Evolutionary conservation across 1,140 invertebrate genomes (phyloP).

Genomic region (Lysiphlebus fabarum): DNA sequence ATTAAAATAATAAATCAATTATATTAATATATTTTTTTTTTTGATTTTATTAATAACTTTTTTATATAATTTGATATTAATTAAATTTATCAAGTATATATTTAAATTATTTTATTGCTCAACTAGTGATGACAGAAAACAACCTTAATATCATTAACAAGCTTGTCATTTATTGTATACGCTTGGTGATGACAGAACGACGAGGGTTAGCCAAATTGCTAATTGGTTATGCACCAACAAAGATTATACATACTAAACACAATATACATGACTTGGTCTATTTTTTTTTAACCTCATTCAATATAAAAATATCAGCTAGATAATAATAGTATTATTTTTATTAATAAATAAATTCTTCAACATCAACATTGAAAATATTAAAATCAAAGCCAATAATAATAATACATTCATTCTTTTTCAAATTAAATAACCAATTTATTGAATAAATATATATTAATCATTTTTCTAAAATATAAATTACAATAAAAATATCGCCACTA

Average conservation of each 20-base stretch:
- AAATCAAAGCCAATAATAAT: no score
- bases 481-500: constrained; percentile 15
- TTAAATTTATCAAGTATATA: neutral
- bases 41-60: no score
- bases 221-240: constrained; percentile 36
- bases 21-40: no score
- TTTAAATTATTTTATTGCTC: constrained; percentile 8
- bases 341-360: no score
- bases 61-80: neutral
- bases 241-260: constrained; percentile 17
- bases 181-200: constrained; percentile 24
- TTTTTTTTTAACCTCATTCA: no score
- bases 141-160: constrained; percentile 30
- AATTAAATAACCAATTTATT: neutral
- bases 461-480: constrained; percentile 14
- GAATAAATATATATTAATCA: neutral
- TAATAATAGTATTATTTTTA: no score
- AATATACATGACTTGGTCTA: no score
- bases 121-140: constrained; percentile 8
- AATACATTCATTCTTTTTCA: no score
- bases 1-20: no score
- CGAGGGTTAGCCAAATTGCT: constrained; percentile 20
- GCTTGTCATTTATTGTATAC: constrained; percentile 17
- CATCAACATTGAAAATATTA: no score
- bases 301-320: neutral